phyloP scores from a whole-genome alignment of 2,113 vertebrate genomes.

The Pteropus alecto region DNA sequence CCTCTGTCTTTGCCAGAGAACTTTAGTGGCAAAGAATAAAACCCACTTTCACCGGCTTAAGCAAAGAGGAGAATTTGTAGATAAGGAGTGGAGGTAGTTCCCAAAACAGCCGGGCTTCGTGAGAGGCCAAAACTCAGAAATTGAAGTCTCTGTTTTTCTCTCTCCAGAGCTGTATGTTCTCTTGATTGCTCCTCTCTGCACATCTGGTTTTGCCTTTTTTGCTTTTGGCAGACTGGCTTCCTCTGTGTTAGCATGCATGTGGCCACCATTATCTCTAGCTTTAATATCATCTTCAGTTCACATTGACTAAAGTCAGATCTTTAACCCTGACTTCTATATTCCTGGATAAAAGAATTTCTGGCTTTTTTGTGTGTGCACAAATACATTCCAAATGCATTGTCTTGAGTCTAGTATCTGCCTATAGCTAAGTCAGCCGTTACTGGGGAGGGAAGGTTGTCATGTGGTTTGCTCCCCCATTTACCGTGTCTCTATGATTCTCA shows the following conservation, averaged over 20 bases:
- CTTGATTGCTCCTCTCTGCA: not conserved
- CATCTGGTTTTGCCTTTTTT: not conserved
- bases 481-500: not conserved
- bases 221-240: not conserved
- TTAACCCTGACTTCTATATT: not conserved
- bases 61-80: not conserved
- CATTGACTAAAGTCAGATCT: not conserved
- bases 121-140: not conserved
- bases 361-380: not conserved
- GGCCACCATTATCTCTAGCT: not conserved
- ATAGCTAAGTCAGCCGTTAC: not conserved
- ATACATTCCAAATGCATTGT: not conserved
- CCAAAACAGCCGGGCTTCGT: not conserved
- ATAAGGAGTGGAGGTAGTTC: not conserved
- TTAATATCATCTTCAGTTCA: not conserved
- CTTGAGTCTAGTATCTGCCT: not conserved
- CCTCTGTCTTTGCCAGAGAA: not conserved
- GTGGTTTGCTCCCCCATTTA: not conserved
- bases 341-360: not conserved
- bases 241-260: fast-evolving
- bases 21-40: not conserved
- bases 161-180: not conserved
- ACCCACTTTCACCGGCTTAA: not conserved
- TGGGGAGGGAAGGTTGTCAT: not conserved
- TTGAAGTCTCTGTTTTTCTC: not conserved